Conservation (phyloP, 2,888 invertebrate species). For the Tinea semifulvella region DNA sequence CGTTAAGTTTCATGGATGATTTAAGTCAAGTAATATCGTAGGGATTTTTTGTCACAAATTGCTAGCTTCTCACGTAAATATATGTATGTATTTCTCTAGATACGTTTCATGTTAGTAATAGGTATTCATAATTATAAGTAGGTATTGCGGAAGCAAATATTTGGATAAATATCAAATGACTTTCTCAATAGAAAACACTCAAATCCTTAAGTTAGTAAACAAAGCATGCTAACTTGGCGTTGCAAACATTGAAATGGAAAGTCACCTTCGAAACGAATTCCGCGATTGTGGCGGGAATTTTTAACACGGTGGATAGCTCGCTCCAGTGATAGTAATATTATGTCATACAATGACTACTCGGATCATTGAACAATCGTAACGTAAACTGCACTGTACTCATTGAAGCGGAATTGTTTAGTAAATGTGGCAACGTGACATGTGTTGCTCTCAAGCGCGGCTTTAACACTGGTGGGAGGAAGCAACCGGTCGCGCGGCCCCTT, state of each 20-base stretch:
- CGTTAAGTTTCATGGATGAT: too few species aligned
- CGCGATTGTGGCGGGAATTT: background rate
- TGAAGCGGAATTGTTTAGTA: too few species aligned
- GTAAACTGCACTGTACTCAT: background rate
- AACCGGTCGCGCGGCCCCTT: slow-evolving; percentile 9
- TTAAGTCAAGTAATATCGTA: too few species aligned
- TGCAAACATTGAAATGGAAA: slow-evolving; percentile 2
- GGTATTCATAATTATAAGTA: too few species aligned
- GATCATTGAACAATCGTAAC: slow-evolving; percentile 7
- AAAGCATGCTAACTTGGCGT: background rate
- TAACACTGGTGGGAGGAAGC: slow-evolving; percentile 4
- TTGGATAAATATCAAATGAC: too few species aligned
- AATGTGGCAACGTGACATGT: slow-evolving; percentile 4
- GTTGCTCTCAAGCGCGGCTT: slow-evolving; percentile 1
- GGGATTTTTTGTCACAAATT: too few species aligned
- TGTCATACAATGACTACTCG: too few species aligned
- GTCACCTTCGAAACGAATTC: slow-evolving; percentile 3
- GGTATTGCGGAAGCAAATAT: too few species aligned
- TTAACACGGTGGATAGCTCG: background rate
- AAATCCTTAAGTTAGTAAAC: slow-evolving; percentile 8
- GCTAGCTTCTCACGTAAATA: too few species aligned
- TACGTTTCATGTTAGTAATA: too few species aligned
- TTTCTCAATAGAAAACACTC: too few species aligned
- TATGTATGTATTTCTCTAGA: too few species aligned
- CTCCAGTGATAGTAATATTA: background rate